These are phyloP conservation scores for Enteromius trimaculatus DNA, from an alignment of 2,797 vertebrate species.

Conservation along the genomic window DNA sequence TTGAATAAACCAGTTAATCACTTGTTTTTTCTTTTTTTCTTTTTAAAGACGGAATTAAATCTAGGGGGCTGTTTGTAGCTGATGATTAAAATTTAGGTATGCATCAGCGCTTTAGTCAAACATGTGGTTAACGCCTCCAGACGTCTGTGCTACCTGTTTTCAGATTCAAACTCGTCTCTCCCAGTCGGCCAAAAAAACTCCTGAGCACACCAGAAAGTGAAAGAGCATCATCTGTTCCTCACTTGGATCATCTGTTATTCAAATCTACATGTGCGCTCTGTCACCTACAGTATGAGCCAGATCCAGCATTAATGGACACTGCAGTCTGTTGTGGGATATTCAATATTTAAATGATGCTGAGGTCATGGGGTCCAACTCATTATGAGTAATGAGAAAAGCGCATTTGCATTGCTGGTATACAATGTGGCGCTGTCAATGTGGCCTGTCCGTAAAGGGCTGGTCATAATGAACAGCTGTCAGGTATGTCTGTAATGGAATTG, in stretches of 20 bases:
- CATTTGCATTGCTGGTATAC: constrained; percentile 37
- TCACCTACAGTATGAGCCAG: constrained; percentile 54
- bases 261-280: constrained; percentile 51
- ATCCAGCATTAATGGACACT: constrained; percentile 44
- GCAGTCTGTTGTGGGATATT: constrained; percentile 55
- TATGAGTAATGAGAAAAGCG: constrained; percentile 56
- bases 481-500: constrained; percentile 28
- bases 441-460: constrained; percentile 38
- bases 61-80: constrained; percentile 58
- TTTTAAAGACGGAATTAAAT: constrained; percentile 53
- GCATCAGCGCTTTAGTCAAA: constrained; percentile 60
- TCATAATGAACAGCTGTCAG: constrained; percentile 38
- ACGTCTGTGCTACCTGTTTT: constrained; percentile 63
- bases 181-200: constrained; percentile 40
- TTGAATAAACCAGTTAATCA: constrained; percentile 54
- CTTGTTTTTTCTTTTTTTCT: constrained; percentile 19
- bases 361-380: constrained; percentile 51
- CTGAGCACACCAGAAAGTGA: constrained; percentile 51
- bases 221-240: constrained; percentile 62
- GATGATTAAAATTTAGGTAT: constrained; percentile 64
- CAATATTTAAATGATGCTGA: constrained; percentile 52
- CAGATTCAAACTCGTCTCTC: constrained; percentile 45
- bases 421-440: constrained; percentile 21
- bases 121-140: constrained; percentile 65
- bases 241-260: constrained; percentile 61